These are phyloP conservation scores for Aphidoletes aphidimyza DNA, from an alignment of 2,888 invertebrate species.

Conservation along the genomic window DNA sequence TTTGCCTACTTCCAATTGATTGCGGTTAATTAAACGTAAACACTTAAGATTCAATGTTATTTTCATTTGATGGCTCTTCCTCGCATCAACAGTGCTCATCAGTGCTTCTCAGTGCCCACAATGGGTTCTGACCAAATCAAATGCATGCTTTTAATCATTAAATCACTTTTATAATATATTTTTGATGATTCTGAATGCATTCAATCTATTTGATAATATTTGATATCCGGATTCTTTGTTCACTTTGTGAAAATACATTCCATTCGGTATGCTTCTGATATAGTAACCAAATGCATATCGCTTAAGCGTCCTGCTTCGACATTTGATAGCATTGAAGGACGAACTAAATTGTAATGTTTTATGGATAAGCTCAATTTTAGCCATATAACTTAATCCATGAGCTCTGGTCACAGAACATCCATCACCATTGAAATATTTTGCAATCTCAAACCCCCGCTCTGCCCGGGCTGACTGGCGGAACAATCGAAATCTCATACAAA, in stretches of 20 bases:
- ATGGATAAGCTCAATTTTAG: slow-evolving; percentile 24
- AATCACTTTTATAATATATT: slow-evolving; percentile 28
- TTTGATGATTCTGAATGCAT: slow-evolving; percentile 28
- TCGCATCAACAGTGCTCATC: not conserved
- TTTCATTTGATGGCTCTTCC: not conserved
- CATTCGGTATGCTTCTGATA: not conserved
- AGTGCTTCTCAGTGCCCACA: not conserved
- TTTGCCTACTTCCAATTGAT: slow-evolving; percentile 17
- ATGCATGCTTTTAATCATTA: slow-evolving; percentile 13
- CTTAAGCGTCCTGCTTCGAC: too few species aligned
- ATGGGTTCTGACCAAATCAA: not conserved
- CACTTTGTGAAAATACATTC: too few species aligned
- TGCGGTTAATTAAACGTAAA: slow-evolving; percentile 54
- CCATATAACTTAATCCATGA: slow-evolving; percentile 27
- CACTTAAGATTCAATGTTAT: not conserved
- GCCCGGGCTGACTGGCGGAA: too few species aligned
- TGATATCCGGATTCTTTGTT: not conserved
- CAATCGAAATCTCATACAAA: too few species aligned
- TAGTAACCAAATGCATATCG: not conserved
- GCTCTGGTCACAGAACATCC: not conserved
- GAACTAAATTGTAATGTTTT: not conserved
- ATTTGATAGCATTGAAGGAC: not conserved
- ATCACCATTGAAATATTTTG: too few species aligned
- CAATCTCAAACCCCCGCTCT: too few species aligned
- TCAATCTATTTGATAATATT: too few species aligned